Evolutionary conservation across 1,140 invertebrate species (phyloP), one percentile per base, ranked within the genome.

Genomic region (Drosophila asahinai): DNA sequence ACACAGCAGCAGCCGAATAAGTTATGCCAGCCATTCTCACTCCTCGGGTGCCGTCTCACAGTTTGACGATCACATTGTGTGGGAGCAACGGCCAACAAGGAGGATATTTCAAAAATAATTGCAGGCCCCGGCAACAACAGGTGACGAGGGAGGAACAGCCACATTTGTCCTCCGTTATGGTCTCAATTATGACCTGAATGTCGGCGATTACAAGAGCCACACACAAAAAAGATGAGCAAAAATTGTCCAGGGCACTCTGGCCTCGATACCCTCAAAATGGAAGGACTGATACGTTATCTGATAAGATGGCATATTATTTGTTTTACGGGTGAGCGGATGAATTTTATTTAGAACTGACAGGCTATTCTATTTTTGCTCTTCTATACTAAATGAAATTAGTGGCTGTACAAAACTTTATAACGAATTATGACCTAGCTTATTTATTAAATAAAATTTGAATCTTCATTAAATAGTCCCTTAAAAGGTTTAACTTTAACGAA

Each of bases 11-110:
- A 79, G 70, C 86, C 81, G 71, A 76, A 80, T 65, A 79, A 84
- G 86, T 81, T 81, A 79, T 86, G 82, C 64, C 79, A 78, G 75
- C 77, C 75, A 81, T 86, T 84, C 65, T 27, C 62, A 77, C 58
- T 51, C 51, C 47, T 58, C 30, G 61, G 61, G 33, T 47, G 43
- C 55, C 43, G 19, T 15, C 68, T 59, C 68, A 59, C 68, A 61
- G 67, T 48, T 38, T 76, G 72, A 42, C 57, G 45, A 62, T 61
- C 42, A 45, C 48, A 63, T 78, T 60, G 74, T 77, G 38, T 30
- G 38, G 40, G 22, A n/a, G 22, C 7, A 77, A 76, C 72, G 62
- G 54, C 54, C 61, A 33, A 61, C 36, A 49, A 25, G 51, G 55
- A 42, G 47, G 48, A 60, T 61, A 74, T 74, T 52, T 74, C 54